phyloP scores from a whole-genome alignment of 2,888 invertebrate species.

The Sympetrum striolatum region DNA sequence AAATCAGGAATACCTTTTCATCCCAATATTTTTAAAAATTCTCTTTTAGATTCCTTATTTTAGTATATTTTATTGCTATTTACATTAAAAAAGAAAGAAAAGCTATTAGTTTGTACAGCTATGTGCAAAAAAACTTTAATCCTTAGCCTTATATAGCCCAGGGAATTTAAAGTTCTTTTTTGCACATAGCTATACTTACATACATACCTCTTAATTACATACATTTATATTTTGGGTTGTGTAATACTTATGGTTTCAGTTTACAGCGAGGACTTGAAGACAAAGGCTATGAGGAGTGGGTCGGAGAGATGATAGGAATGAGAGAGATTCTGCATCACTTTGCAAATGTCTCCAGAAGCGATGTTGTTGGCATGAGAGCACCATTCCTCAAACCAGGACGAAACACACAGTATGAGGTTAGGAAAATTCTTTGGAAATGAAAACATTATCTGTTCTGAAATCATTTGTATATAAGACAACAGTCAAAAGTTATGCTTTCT shows the following conservation, averaged over 20 bases:
- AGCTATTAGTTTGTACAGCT: neutral
- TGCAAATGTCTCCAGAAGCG: slow-evolving; percentile 79
- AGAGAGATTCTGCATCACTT: slow-evolving; percentile 83
- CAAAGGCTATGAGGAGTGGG: slow-evolving; percentile 92
- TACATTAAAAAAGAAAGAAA: neutral
- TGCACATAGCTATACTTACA: too few relatives aligned
- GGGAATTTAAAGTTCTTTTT: too few relatives aligned
- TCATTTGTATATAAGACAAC: neutral
- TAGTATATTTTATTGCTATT: too few relatives aligned
- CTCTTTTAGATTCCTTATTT: too few relatives aligned
- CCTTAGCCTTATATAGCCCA: too few relatives aligned
- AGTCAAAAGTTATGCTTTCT: too few relatives aligned
- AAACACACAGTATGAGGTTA: slow-evolving; percentile 88
- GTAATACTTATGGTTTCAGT: slow-evolving; percentile 56
- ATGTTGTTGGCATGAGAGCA: slow-evolving; percentile 86
- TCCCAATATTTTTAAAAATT: too few relatives aligned
- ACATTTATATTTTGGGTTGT: slow-evolving; percentile 50
- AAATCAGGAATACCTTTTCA: too few relatives aligned
- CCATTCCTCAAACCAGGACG: slow-evolving; percentile 92
- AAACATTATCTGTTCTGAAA: neutral
- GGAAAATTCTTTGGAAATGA: slow-evolving; percentile 18
- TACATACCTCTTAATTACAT: neutral
- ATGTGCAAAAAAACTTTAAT: too few relatives aligned
- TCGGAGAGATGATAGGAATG: slow-evolving; percentile 94
- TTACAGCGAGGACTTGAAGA: slow-evolving; percentile 85